Conservation (phyloP, 2,888 invertebrate genomes). For the Hedychridium roseum region DNA sequence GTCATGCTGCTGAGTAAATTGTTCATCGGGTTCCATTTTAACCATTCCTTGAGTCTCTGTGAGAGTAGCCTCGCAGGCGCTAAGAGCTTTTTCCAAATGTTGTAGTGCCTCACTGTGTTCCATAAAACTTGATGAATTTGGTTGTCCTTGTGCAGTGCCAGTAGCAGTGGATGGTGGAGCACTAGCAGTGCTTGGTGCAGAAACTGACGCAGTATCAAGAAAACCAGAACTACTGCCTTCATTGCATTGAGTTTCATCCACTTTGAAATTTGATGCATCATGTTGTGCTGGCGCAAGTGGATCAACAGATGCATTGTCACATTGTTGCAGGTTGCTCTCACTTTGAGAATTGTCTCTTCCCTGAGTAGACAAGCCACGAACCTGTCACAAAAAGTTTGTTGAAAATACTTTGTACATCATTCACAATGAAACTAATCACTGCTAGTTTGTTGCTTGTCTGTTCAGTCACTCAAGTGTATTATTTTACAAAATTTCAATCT, state of each 20-base stretch:
- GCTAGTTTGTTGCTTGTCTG: too few relatives aligned
- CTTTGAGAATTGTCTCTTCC: constrained; percentile 47
- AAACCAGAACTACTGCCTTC: constrained; percentile 45
- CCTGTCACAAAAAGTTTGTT: constrained; percentile 40
- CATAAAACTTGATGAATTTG: constrained; percentile 53
- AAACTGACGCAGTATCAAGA: constrained; percentile 32
- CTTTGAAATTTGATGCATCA: constrained; percentile 35
- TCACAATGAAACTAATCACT: too few relatives aligned
- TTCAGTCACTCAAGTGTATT: too few relatives aligned
- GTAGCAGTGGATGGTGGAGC: constrained; percentile 33
- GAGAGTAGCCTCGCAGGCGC: constrained; percentile 59
- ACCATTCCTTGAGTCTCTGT: constrained; percentile 61
- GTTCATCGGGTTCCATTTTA: constrained; percentile 61
- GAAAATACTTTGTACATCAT: too few relatives aligned
- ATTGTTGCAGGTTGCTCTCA: constrained; percentile 39
- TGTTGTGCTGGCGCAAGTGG: constrained; percentile 43
- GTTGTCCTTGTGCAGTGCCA: constrained; percentile 33
- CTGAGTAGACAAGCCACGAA: constrained; percentile 59
- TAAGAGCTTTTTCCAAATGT: constrained; percentile 59
- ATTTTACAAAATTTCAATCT: too few relatives aligned
- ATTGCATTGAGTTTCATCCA: constrained; percentile 40
- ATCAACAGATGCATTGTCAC: constrained; percentile 37
- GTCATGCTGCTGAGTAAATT: constrained; percentile 54
- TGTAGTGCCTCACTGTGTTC: constrained; percentile 61
- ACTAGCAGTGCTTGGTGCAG: constrained; percentile 33